Percentiles rank a stretch among this genome's conserved stretches.
Evolutionary conservation across 1,140 invertebrate genomes (phyloP).

Genomic region (Bacillus rossius): DNA sequence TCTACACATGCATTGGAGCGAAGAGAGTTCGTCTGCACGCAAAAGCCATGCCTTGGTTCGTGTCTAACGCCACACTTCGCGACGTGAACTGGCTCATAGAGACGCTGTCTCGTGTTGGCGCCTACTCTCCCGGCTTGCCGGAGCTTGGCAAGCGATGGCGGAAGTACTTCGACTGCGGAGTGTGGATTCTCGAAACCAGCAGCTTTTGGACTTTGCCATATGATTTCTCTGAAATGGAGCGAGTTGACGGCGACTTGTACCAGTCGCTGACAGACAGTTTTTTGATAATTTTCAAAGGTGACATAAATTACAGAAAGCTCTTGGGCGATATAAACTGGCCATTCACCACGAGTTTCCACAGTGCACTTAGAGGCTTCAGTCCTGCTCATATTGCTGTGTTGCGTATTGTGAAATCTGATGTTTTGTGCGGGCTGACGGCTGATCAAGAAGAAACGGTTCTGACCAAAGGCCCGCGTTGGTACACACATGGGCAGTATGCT

Average conservation of each 20-base stretch:
- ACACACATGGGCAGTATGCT: too few species aligned
- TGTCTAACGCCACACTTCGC: slow-evolving; percentile 77
- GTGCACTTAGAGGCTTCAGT: slow-evolving; percentile 70
- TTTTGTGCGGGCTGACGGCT: slow-evolving; percentile 69
- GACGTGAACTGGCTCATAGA: slow-evolving; percentile 66
- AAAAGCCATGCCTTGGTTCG: slow-evolving; percentile 93
- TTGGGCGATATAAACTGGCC: slow-evolving; percentile 84
- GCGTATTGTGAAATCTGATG: slow-evolving; percentile 87
- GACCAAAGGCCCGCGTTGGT: too few species aligned
- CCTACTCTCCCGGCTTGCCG: too few species aligned
- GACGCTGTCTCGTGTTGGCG: too few species aligned
- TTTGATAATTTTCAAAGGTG: slow-evolving; percentile 90
- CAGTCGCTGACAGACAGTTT: slow-evolving; percentile 58
- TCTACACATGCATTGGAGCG: slow-evolving; percentile 61
- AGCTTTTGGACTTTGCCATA: slow-evolving; percentile 86
- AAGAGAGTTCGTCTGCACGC: slow-evolving; percentile 74
- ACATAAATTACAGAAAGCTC: slow-evolving; percentile 94
- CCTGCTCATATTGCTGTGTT: slow-evolving; percentile 76
- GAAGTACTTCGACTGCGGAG: slow-evolving; percentile 44
- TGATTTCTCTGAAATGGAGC: slow-evolving; percentile 73
- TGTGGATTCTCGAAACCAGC: slow-evolving; percentile 49
- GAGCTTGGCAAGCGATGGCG: slow-evolving; percentile 43
- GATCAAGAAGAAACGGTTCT: slow-evolving; percentile 37
- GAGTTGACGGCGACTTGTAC: slow-evolving; percentile 62
- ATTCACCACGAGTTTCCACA: slow-evolving; percentile 58